Evolutionary conservation across 2,113 vertebrate species (phyloP).

Genomic region (Sander vitreus): DNA sequence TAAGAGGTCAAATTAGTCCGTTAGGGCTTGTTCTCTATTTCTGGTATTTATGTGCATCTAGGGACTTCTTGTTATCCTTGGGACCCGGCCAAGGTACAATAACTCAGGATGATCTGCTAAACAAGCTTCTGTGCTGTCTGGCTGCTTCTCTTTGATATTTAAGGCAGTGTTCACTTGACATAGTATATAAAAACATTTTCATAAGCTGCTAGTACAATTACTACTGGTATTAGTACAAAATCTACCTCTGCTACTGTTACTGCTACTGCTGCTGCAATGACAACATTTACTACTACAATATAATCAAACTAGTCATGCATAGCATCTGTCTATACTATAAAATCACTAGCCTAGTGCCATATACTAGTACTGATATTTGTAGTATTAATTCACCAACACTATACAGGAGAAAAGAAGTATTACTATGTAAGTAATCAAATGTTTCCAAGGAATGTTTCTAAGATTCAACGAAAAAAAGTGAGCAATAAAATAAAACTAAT

Average conservation of each 20-base stretch:
- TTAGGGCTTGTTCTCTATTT: constrained; percentile 37
- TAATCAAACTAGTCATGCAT: not conserved
- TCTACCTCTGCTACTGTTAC: not conserved
- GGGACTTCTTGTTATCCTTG: constrained; percentile 58
- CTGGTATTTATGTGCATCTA: constrained; percentile 44
- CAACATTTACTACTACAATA: not conserved
- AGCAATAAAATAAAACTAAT: not conserved
- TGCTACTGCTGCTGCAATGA: not conserved
- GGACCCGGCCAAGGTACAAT: constrained; percentile 28
- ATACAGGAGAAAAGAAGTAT: not conserved
- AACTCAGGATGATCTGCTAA: constrained; percentile 48
- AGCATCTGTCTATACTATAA: not conserved
- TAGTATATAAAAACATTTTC: not conserved
- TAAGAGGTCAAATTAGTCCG: constrained; percentile 23
- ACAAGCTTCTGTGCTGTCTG: constrained; percentile 48
- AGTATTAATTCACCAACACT: not conserved
- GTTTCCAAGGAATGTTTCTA: not conserved
- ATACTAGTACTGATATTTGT: not conserved
- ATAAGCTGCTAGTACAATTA: not conserved
- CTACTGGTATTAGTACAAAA: not conserved
- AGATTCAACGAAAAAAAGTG: not conserved
- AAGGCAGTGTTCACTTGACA: not conserved
- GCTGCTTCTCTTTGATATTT: constrained; percentile 16
- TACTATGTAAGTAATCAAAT: not conserved
- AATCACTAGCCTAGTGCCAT: not conserved